A percentile compares a stretch with the other conserved stretches of the same genome.
These are phyloP conservation scores for Patella depressa DNA, from an alignment of 2,888 invertebrate species.

Conservation along the genomic window DNA sequence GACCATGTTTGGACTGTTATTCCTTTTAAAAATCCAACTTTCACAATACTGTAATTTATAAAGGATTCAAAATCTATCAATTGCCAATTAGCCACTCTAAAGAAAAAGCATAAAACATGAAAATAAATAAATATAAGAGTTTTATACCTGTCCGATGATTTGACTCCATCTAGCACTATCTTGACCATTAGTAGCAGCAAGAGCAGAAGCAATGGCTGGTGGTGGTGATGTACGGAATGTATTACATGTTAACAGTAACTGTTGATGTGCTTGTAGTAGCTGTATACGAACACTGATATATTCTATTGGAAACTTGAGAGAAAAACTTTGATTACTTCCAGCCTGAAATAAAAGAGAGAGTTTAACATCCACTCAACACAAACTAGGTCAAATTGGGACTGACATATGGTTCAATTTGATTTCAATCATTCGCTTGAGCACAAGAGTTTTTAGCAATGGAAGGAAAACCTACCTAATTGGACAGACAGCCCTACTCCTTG, in stretches of 20 bases:
- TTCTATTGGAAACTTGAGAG: conserved; percentile 82
- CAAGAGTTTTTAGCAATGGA: too few species aligned
- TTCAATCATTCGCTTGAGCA: too few species aligned
- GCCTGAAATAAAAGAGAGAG: conserved; percentile 73
- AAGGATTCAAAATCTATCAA: too few species aligned
- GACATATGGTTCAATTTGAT: too few species aligned
- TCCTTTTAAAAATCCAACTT: too few species aligned
- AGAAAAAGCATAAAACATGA: too few species aligned
- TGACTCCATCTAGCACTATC: conserved; percentile 85
- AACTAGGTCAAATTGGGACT: too few species aligned
- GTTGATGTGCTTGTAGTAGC: conserved; percentile 80
- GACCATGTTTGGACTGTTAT: too few species aligned
- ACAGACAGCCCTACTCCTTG: background rate
- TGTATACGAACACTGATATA: conserved; percentile 83
- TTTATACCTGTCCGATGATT: conserved; percentile 80
- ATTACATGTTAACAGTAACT: conserved; percentile 80
- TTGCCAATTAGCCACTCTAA: too few species aligned
- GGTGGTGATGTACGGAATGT: conserved; percentile 91
- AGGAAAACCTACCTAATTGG: background rate
- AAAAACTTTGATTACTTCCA: conserved; percentile 78
- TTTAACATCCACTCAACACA: too few species aligned
- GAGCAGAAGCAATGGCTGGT: conserved; percentile 88
- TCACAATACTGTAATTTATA: too few species aligned
- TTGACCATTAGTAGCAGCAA: conserved; percentile 80
- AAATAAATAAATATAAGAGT: too few species aligned